Evolutionary conservation across 2,888 invertebrate species (phyloP), one percentile per base, ranked within the genome.

Genomic region (Seira ritae): DNA sequence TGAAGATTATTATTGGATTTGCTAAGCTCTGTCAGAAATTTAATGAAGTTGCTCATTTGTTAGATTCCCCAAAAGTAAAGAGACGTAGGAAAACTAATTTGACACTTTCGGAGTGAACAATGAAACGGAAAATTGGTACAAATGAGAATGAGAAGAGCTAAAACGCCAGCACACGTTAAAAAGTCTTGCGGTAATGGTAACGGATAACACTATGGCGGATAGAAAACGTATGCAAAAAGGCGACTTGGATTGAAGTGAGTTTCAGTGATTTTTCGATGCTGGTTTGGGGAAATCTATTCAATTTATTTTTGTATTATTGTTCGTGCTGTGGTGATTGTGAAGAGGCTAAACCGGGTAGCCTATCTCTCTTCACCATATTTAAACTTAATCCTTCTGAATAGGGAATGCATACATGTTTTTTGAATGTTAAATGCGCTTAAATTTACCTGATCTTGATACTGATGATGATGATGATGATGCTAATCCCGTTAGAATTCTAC

Each of bases 401-500:
- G 31, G 8, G 12, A 55, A 55, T 55, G 55, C 55, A 55, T 55
- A 55, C 12, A 15, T 8, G 42, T 55, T 55, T 55, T 55, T 12
- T 55, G 55, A 55, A 55, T 8, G 55, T 55, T 55, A 55, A 55
- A 55, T 55, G 15, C 12, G 15, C 55, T 55, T 31, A 31, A 31
- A 8, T 31, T 31, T 31, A 8, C 31, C 31, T 31, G 31, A 31
- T 31, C 31, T 19, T 62, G 24, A 62, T 66, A 37, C 10, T 60
- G 68, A 65, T 62, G 24, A 62, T 66, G 65, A 19, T 60, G 68
- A 31, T 67, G 75, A 68, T 76, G 76, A 76, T 76, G 68, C 4
- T 69, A 31, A 46, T 77, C 76, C 76, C 69, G 76, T 77, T 77
- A 77, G 55, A 17, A 55, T 55, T 55, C 12, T 55, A 15, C 15